Conservation (phyloP, 2,888 invertebrate species). For the Orchesella flavescens region DNA sequence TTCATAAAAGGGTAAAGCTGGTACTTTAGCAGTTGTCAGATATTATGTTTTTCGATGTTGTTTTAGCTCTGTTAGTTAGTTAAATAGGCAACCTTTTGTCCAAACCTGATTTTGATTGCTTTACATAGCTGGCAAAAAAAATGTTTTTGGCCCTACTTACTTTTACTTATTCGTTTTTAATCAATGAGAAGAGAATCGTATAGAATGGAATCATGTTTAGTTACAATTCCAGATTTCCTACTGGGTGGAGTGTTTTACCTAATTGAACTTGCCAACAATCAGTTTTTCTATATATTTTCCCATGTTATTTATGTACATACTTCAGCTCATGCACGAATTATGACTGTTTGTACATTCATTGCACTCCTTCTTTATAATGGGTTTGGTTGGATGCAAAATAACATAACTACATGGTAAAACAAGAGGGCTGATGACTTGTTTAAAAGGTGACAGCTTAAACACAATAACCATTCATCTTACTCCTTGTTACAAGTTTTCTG, state of each 20-base stretch:
- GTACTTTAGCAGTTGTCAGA: no score
- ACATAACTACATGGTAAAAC: not conserved
- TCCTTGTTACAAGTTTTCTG: conserved; percentile 42
- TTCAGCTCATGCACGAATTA: no score
- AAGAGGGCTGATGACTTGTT: conserved; percentile 53
- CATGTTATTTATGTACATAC: not conserved
- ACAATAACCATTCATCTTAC: conserved; percentile 55
- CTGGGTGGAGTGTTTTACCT: conserved; percentile 43
- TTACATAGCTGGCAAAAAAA: not conserved
- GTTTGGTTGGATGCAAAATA: no score
- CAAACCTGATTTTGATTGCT: not conserved
- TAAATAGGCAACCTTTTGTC: not conserved
- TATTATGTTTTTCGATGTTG: no score
- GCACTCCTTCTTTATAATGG: no score
- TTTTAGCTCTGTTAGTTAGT: not conserved
- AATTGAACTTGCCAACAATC: conserved; percentile 31
- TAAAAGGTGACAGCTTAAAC: conserved; percentile 57
- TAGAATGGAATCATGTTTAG: not conserved
- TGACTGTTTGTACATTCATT: no score
- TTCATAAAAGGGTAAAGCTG: no score
- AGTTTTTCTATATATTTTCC: not conserved
- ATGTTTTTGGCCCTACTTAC: no score
- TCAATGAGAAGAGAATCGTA: conserved; percentile 14
- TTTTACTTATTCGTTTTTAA: not conserved
- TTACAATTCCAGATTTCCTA: conserved; percentile 33